A percentile compares a stretch with the other conserved stretches of the same genome.
These are phyloP conservation scores for Drosophila miranda DNA, from an alignment of 1,140 invertebrate genomes.

Conservation along the genomic window DNA sequence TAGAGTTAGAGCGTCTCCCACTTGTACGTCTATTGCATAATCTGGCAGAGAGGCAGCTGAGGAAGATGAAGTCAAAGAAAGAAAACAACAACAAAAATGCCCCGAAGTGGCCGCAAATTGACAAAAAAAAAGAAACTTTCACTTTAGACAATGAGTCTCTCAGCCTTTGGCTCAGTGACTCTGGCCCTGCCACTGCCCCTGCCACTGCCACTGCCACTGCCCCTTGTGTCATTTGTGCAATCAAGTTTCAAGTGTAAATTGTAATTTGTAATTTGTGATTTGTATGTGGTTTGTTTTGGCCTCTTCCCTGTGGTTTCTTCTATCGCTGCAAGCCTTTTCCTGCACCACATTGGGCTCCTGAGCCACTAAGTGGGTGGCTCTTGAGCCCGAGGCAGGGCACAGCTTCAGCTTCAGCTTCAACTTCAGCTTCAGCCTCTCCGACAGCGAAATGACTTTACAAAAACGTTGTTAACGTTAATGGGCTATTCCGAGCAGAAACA, in stretches of 20 bases:
- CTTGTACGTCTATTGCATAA: slow-evolving; percentile 29
- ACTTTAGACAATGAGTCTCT: slow-evolving; percentile 57
- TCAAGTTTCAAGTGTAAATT: slow-evolving; percentile 64
- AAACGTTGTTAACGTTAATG: slow-evolving; percentile 71
- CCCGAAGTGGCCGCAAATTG: slow-evolving; percentile 51
- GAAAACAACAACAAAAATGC: slow-evolving; percentile 21
- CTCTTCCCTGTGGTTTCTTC: too few species aligned
- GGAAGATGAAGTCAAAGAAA: slow-evolving; percentile 16
- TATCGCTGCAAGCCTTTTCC: too few species aligned
- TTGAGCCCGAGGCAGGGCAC: slow-evolving; percentile 17
- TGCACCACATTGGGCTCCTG: not conserved
- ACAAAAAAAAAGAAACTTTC: slow-evolving; percentile 56
- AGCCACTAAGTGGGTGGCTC: slow-evolving; percentile 1
- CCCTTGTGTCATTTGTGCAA: slow-evolving; percentile 46
- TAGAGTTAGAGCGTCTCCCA: too few species aligned
- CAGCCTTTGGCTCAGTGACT: slow-evolving; percentile 11
- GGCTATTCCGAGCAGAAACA: slow-evolving; percentile 44
- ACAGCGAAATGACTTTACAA: slow-evolving; percentile 61
- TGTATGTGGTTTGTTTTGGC: slow-evolving; percentile 18
- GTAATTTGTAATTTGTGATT: slow-evolving; percentile 35
- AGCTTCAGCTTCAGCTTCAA: slow-evolving; percentile 27
- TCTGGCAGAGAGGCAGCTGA: slow-evolving; percentile 20
- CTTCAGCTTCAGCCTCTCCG: slow-evolving; percentile 26
- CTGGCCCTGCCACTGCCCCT: not conserved
- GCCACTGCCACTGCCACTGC: not conserved